Base-by-base conservation (phyloP, 2,113 vertebrate genomes). In the Chaenogobius annularis region DNA sequence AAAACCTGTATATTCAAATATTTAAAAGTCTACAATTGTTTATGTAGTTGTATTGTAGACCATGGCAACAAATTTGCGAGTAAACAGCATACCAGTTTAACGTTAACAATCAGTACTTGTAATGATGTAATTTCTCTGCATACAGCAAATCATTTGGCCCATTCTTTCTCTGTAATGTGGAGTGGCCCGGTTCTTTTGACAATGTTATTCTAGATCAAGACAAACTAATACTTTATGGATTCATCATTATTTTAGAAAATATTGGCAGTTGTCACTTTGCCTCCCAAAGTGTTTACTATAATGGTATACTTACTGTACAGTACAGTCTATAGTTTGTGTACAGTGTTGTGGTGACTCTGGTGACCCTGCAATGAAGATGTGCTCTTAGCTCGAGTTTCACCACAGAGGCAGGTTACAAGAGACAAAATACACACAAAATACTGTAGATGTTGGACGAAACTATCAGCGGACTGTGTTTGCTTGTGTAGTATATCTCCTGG, bases 391-490 rank as follows among this genome's bases (percentile, higher is more conserved):
- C 19, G 9, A 40, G 35, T 63, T 63, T 43, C 61, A 63, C 61
- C 31, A 20, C 61, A 43, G 23, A 61, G 31, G 40, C 61, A n/a
- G 26, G 61, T 63, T 63, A 63, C 61, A 19, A 15, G 58, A 61
- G 26, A 61, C 58, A 61, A 61, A 61, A 61, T 61, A 61, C 23
- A 61, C 58, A 61, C 58, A 35, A 17, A 17, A 61, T 35, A 17
- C 58, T 61, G 58, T 61, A 7, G 58, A 23, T 61, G 58, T 61
- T 61, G 58, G 58, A 61, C 14, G 2, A 35, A 35, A 61, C 58
- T 54, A 54, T 20, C 23, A 35, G 26, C 13, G 15, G 13, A 40
- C 61, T 40, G 35, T 40, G 31, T 40, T 63, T 63, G 31, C 9
- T n/a, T 40, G 31, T 40, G 10, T 20, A 43, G 17, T 61, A 35